Evolutionary conservation across 2,888 invertebrate genomes (phyloP).

Genomic region (Xestobium rufovillosum): DNA sequence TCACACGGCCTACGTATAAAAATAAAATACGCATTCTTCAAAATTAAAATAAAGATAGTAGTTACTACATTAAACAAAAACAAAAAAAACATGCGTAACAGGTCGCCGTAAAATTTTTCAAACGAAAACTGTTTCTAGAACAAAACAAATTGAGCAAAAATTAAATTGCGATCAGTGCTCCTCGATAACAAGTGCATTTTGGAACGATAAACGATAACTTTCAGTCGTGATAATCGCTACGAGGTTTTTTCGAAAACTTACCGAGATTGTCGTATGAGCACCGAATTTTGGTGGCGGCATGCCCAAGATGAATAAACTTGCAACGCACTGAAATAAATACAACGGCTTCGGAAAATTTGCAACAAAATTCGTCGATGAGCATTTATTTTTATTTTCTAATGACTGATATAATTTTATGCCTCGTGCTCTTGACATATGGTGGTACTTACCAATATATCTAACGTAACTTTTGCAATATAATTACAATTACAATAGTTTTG

Average conservation of each 20-base stretch:
- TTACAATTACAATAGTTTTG: slow-evolving; percentile 17
- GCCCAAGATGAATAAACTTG: no score
- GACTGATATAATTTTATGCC: no score
- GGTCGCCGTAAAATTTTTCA: slow-evolving; percentile 13
- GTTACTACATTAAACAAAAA: slow-evolving; percentile 10
- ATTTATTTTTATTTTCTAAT: no score
- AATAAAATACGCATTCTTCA: slow-evolving; percentile 14
- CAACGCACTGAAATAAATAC: no score
- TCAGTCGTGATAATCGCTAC: no score
- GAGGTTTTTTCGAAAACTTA: slow-evolving; percentile 10
- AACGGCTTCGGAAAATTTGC: no score
- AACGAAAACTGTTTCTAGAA: slow-evolving; percentile 18
- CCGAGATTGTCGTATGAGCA: slow-evolving; percentile 21
- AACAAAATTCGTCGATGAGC: no score
- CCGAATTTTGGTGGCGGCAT: no score
- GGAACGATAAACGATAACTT: no score
- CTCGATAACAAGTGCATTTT: slow-evolving; percentile 15
- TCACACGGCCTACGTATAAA: slow-evolving; percentile 41
- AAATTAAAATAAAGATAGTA: slow-evolving; percentile 22
- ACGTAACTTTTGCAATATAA: slow-evolving; percentile 27
- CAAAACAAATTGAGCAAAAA: slow-evolving; percentile 18
- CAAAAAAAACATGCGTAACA: slow-evolving; percentile 20
- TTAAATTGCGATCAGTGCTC: slow-evolving; percentile 10
- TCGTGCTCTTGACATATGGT: no score
- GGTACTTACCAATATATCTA: no score